phyloP scores from a whole-genome alignment of 2,797 vertebrate species.

The Cyclura pinguis region DNA sequence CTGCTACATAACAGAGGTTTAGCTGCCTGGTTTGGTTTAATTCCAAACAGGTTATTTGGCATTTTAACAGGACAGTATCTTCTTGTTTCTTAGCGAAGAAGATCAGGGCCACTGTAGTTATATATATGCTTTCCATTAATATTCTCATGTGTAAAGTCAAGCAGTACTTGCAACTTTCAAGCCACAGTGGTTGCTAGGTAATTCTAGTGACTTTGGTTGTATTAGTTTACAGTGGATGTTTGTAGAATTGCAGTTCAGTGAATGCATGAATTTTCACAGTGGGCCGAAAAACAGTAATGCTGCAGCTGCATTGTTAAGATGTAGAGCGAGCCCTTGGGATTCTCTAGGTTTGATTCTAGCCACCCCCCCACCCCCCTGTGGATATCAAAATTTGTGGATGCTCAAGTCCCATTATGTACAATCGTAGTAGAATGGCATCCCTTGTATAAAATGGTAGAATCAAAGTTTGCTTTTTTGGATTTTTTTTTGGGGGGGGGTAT shows the following conservation, averaged over 20 bases:
- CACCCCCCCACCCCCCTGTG: too few species aligned
- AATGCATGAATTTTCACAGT: background rate
- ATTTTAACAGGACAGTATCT: constrained; percentile 5
- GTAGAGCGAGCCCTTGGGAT: too few species aligned
- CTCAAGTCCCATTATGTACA: too few species aligned
- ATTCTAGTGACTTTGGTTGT: background rate
- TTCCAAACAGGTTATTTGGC: background rate
- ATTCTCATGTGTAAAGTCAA: constrained; percentile 4
- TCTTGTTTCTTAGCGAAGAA: background rate
- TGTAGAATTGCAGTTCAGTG: background rate
- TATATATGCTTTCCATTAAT: background rate
- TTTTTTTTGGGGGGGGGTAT: too few species aligned
- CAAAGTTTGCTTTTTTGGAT: too few species aligned
- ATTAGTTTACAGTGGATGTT: background rate
- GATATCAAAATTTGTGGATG: too few species aligned
- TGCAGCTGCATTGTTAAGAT: background rate
- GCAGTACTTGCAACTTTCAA: background rate
- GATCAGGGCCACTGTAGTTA: background rate
- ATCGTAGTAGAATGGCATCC: too few species aligned
- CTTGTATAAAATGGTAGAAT: too few species aligned
- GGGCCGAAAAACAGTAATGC: background rate
- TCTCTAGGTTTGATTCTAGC: too few species aligned
- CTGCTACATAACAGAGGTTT: background rate
- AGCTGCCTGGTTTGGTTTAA: constrained; percentile 11
- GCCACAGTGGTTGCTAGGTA: background rate